Base-by-base conservation (phyloP, 2,113 vertebrate species). In the Dendropsophus ebraccatus region DNA sequence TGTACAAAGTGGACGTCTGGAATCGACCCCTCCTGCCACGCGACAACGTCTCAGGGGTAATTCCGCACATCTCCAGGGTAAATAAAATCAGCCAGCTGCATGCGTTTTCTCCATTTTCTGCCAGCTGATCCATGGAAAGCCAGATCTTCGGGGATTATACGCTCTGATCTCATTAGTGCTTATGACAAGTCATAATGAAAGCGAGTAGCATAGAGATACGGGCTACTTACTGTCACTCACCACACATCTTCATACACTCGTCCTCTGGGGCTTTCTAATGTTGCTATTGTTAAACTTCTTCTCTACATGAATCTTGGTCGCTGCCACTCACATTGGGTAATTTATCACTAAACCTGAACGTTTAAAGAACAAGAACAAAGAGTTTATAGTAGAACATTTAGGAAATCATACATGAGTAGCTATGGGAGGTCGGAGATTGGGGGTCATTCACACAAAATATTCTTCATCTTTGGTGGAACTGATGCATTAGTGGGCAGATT, bases 101-200 rank as follows among this genome's bases (percentile, higher is more conserved):
- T 85, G 65, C 50, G 65, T 78, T 69, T 67, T 65, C 58, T 75
- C 2, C 58, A 65, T 62, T 50, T 45, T 47, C 9, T 75, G 73
- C 73, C 83, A 85, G 73, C 73, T 85, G 73, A 85, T 85, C 73
- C 83, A 78, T 35, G 58, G 70, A 67, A 84, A 50, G 83, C 56
- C n/a, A 50, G 73, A 75, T 85, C 83, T 78, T 47, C n/a, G 32
- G 73, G 83, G 73, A 85, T 85, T 85, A 85, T 60, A 67, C 73
- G 77, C 83, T 85, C 73, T 85, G 83, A 77, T 76, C 73, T 77
- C 83, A 85, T 85, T 77, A 85, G 45, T 76, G 54, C 17, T 85
- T 85, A 65, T 77, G 73, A 85, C 72, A 77, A 85, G 74, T 50
- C 54, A 77, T 77, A 85, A 76, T 85, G 58, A 77, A 65, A 78